phyloP scores from a whole-genome alignment of 1,140 invertebrate species.

The Tribolium madens region DNA sequence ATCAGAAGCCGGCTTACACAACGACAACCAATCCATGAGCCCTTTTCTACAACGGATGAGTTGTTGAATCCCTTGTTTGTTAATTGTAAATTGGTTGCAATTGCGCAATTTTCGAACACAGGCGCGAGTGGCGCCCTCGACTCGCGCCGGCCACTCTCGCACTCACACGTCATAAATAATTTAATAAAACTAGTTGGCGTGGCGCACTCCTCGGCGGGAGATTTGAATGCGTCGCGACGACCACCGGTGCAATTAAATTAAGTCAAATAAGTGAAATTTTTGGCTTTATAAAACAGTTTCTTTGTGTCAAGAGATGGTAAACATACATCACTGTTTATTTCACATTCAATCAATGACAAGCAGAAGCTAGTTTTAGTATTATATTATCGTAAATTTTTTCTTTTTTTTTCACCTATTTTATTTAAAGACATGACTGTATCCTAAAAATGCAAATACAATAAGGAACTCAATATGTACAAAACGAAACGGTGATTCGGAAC shows the following conservation, averaged over 20 bases:
- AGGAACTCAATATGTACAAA: conserved; percentile 20
- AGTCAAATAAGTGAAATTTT: conserved; percentile 42
- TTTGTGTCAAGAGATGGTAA: conserved; percentile 37
- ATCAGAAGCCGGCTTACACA: conserved; percentile 16
- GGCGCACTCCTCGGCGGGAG: conserved; percentile 38
- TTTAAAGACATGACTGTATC: conserved; percentile 44
- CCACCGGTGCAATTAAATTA: conserved; percentile 28
- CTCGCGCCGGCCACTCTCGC: conserved; percentile 15
- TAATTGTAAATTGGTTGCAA: conserved; percentile 39
- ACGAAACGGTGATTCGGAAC: conserved; percentile 18
- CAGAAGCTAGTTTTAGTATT: conserved; percentile 50
- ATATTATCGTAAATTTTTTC: conserved; percentile 40
- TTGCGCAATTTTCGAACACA: neutral
- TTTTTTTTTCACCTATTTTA: conserved; percentile 42
- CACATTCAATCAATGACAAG: conserved; percentile 48
- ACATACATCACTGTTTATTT: conserved; percentile 23
- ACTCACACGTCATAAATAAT: conserved; percentile 41
- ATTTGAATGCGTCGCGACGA: neutral
- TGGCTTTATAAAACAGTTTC: conserved; percentile 49
- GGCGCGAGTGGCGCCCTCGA: neutral
- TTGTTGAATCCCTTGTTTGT: conserved; percentile 13
- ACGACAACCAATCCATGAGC: conserved; percentile 50
- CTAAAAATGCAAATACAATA: conserved; percentile 46
- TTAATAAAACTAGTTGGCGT: conserved; percentile 40
- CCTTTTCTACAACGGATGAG: conserved; percentile 45